Base-by-base conservation (phyloP, 2,797 vertebrate species). In the Euthynnus affinis region DNA sequence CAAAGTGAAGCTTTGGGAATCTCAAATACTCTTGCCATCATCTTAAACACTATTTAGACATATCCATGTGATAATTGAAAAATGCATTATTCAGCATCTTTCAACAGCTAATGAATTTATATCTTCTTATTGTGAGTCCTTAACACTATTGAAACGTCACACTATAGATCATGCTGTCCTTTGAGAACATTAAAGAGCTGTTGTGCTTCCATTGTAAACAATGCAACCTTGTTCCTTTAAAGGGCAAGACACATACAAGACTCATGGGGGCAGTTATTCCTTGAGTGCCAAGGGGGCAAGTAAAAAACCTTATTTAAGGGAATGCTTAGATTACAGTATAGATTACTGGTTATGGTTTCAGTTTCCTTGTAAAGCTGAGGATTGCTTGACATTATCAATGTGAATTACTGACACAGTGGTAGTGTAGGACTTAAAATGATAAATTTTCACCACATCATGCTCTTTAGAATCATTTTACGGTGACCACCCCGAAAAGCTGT, bases 141-240 rank as follows among this genome's bases (percentile, higher is more conserved):
- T 29, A 20, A 55, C 44, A 40, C 32, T 29, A 66, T 15, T 76
- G 71, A 76, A 77, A 74, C 71, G 72, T 61, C 27, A 37, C 3
- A 46, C 27, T 51, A 80, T 82, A 90, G 76, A 85, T 80, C 42
- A 34, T 9, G 12, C 60, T 23, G 70, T 72, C 87, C 76, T 89
- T 83, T 48, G 75, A 86, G 78, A 49, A 73, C 6, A 18, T 80
- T 85, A 73, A 81, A 83, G 73, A 73, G 48, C 32, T 71, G 53
- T 74, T 69, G 46, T 57, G 40, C 70, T 84, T 61, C 76, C 56
- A 78, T 74, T 75, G 87, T 89, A 85, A 89, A 89, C 81, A 89
- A 78, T 49, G 60, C 88, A 84, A 92, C 90, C 89, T 92, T 91
- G 91, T 86, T 84, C 62, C 61, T 52, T 59, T 23, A 80, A 81